Conservation (phyloP, 2,888 invertebrate genomes). For the Geotrupes spiniger region DNA sequence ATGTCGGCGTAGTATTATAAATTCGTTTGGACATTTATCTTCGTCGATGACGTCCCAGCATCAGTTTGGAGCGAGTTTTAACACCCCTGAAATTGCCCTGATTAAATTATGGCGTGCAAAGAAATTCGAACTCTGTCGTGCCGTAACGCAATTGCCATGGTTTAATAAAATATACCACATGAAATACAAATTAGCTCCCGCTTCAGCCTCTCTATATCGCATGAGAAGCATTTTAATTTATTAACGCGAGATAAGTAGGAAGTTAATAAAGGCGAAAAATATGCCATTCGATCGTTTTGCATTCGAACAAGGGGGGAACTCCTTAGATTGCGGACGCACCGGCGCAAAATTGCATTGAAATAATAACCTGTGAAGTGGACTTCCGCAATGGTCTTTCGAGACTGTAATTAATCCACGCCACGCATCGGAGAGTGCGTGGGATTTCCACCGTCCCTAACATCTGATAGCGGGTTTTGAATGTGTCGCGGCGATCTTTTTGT, state of each 20-base stretch:
- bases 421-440: conserved; percentile 24
- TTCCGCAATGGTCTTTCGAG: conserved; percentile 23
- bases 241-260: no score
- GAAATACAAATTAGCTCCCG: no score
- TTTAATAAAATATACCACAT: no score
- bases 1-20: no score
- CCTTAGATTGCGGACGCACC: conserved; percentile 2
- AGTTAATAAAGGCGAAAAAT: no score
- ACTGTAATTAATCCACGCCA: conserved; percentile 25
- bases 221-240: no score
- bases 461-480: conserved; percentile 15
- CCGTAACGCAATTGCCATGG: background rate
- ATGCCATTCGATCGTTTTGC: background rate
- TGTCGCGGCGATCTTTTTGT: conserved; percentile 5
- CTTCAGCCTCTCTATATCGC: no score
- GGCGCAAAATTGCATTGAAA: conserved; percentile 15
- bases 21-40: conserved; percentile 5
- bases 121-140: background rate
- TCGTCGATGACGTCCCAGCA: conserved; percentile 1
- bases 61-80: background rate
- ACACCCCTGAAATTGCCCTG: conserved; percentile 1
- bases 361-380: conserved; percentile 23
- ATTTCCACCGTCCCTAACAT: conserved; percentile 15
- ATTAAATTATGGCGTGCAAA: conserved; percentile 4
- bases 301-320: conserved; percentile 2